Conservation (phyloP, 2,888 invertebrate species). For the Blastobasis lacticolella region DNA sequence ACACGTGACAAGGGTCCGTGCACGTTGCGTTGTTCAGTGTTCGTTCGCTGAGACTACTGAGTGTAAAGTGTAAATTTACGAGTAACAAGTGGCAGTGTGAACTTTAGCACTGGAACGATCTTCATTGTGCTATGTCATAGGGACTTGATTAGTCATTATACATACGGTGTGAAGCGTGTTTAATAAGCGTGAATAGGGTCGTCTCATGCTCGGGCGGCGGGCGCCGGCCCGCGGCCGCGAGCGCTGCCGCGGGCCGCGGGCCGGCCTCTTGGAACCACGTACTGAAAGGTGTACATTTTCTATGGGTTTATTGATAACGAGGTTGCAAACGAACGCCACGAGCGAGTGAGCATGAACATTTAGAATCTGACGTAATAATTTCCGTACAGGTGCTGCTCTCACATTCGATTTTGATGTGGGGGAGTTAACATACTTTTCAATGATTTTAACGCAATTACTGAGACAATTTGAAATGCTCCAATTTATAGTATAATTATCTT, state of each 20-base stretch:
- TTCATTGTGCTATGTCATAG: conserved; percentile 56
- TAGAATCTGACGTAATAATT: conserved; percentile 32
- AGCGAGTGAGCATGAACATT: conserved; percentile 29
- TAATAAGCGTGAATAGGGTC: conserved; percentile 47
- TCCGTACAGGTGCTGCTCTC: conserved; percentile 52
- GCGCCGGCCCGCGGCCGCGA: conserved; percentile 54
- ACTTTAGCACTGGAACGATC: conserved; percentile 51
- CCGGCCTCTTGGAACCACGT: conserved; percentile 16
- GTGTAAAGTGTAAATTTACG: conserved; percentile 70
- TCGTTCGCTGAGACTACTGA: conserved; percentile 48
- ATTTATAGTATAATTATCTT: conserved; percentile 50
- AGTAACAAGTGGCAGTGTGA: conserved; percentile 55
- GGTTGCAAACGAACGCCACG: conserved; percentile 29
- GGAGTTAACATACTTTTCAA: no score
- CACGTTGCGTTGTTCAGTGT: conserved; percentile 39
- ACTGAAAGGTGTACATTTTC: conserved; percentile 71
- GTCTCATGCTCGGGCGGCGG: conserved; percentile 56
- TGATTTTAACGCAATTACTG: no score
- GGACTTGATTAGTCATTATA: conserved; percentile 46
- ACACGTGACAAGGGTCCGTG: conserved; percentile 25
- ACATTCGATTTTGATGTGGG: conserved; percentile 15
- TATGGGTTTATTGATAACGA: conserved; percentile 58
- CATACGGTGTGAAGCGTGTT: conserved; percentile 42
- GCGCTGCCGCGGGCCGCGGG: conserved; percentile 21
- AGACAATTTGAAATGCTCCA: conserved; percentile 34